Evolutionary conservation across 2,797 vertebrate genomes (phyloP), one percentile per base, ranked within the genome.

Genomic region (Phyllotis vaccarum): DNA sequence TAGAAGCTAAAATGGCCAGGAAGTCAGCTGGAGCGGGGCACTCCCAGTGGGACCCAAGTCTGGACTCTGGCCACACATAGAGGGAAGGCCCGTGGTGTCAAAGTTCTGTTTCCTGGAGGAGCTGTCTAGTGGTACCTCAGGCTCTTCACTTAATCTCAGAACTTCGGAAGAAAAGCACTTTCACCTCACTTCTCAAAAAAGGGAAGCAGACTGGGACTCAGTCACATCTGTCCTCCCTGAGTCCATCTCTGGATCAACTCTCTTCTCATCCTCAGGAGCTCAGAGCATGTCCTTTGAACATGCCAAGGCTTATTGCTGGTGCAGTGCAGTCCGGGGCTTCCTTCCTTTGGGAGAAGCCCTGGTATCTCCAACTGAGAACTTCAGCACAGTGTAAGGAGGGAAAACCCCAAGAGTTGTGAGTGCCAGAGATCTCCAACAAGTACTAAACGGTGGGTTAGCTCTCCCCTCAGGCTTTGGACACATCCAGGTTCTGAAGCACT

Each of bases 71-170:
- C 95, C 93, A 49, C 43, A 66, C 85, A 11, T 79, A 46, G 91
- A 93, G 76, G 89, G 76, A 90, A 91, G 89, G 94, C 68, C 90
- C 87, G 22, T 19, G 62, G 66, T 87, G 83, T 89, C 96, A 89
- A 52, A 90, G 94, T 76, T 86, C 95, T 91, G 37, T 64, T 96
- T 94, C 92, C 92, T 58, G 85, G 93, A 96, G 97, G 72, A 96
- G 94, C 76, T 82, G 94, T 92, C 81, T 92, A 66, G 68, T n/a
- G 79, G 93, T 83, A 60, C 34, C 86, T 49, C 75, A 72, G 43
- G 34, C 68, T 97, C 80, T 95, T 97, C 95, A 68, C 90, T 94
- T 97, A 91, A 97, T 96, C 93, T 98, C 93, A 95, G 92, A 86
- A 95, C 95, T 97, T 97, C 90, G 93, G 88, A 96, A 93, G 96